Evolutionary conservation across 2,888 invertebrate genomes (phyloP).

Genomic region (Drosophila mercatorum): DNA sequence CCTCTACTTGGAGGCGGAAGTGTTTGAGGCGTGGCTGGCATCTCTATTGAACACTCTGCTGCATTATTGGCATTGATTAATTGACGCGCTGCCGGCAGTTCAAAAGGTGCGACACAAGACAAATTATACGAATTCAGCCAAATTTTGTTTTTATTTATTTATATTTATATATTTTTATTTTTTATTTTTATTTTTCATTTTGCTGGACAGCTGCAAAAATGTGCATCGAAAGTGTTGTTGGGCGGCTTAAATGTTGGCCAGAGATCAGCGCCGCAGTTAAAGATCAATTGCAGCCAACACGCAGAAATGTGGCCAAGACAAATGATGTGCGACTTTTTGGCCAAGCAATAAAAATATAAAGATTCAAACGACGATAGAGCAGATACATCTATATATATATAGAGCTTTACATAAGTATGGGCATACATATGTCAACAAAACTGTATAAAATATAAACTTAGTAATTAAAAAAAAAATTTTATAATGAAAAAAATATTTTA

Average conservation of each 20-base stretch:
- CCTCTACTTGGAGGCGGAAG: conserved; percentile 28
- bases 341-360: not conserved
- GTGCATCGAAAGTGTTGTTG: conserved; percentile 2
- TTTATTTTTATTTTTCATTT: not conserved
- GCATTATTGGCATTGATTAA: conserved; percentile 59
- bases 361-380: not conserved
- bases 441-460: no score
- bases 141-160: not conserved
- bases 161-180: not conserved
- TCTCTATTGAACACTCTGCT: conserved; percentile 38
- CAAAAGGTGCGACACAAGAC: conserved; percentile 57
- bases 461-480: no score
- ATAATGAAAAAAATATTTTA: no score
- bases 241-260: conserved; percentile 27
- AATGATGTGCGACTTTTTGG: not conserved
- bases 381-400: not conserved
- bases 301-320: not conserved
- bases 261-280: conserved; percentile 1
- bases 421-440: not conserved
- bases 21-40: conserved; percentile 23
- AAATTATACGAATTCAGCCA: conserved; percentile 38
- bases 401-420: no score
- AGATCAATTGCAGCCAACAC: conserved; percentile 1
- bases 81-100: conserved; percentile 47
- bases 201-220: conserved; percentile 19